These are phyloP conservation scores for Ameiurus melas DNA, from an alignment of 2,113 vertebrate genomes.

Conservation along the genomic window DNA sequence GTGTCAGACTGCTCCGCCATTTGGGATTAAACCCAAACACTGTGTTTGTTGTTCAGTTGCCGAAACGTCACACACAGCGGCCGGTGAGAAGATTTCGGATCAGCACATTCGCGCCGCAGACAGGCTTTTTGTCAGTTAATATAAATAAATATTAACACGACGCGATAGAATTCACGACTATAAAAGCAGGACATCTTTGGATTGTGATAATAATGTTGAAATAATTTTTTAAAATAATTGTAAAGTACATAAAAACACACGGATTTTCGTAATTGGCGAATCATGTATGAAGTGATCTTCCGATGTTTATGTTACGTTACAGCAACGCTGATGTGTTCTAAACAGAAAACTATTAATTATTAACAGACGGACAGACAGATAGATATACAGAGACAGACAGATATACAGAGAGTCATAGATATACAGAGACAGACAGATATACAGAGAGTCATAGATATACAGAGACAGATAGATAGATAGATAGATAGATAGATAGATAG, in stretches of 20 bases:
- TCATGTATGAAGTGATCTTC: background rate
- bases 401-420: too few relatives aligned
- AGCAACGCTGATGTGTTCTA: slow-evolving; percentile 5
- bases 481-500: too few relatives aligned
- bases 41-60: slow-evolving; percentile 76
- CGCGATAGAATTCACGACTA: background rate
- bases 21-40: slow-evolving; percentile 57
- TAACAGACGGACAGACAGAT: background rate
- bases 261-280: background rate
- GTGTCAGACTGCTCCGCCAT: background rate
- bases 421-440: too few relatives aligned
- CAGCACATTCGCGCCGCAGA: slow-evolving; percentile 36
- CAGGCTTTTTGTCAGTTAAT: background rate
- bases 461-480: too few relatives aligned
- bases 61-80: slow-evolving; percentile 61
- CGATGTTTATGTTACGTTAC: background rate
- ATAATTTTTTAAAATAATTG: background rate
- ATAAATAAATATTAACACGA: background rate
- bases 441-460: too few relatives aligned
- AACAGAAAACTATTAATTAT: background rate
- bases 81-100: slow-evolving; percentile 5
- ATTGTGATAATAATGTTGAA: background rate
- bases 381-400: too few relatives aligned
- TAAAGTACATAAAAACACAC: background rate
- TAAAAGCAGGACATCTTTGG: background rate